Evolutionary conservation across 2,113 vertebrate species (phyloP), one percentile per base, ranked within the genome.

Genomic region (Triplophysa siluroides): DNA sequence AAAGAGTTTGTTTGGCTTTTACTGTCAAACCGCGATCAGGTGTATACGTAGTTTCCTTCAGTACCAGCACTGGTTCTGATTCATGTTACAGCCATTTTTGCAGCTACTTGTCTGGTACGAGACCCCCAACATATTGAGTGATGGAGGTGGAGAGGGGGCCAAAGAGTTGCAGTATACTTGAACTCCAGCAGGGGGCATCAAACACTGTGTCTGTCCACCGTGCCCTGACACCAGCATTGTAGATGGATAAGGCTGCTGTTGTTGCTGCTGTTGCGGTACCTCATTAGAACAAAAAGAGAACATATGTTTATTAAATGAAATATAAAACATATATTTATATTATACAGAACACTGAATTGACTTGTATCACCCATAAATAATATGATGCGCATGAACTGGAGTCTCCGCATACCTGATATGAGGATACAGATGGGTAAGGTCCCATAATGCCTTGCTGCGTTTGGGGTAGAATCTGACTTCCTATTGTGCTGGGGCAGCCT

Each of bases 81-180:
- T 91, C 85, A 85, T 93, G 0, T 88, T 86, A 92, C 95, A 97
- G 92, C 94, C 94, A 91, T 95, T 93, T 89, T 94, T 94, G 88
- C 95, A 94, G 90, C 88, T 89, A 86, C 71, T 92, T 86, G 94
- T 91, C 76, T 93, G 93, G 85, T 93, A 95, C 86, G 93, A 92
- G 38, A 90, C 90, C 26, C 91, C 90, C 45, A 94, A 87, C 90
- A 95, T 78, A 82, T 91, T 82, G 61, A 94, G 90, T 85, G 88
- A 91, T 90, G 90, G 93, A 86, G 94, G 93, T 69, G 94, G 90
- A 82, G 92, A 92, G n/a, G 95, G 93, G 79, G 95, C 92, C 88
- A 95, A 92, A 90, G 97, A 83, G 73, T 92, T 96, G 93, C 96
- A 98, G 93, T 96, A 98, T 47, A 95, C 91, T 75, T 94, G 92